phyloP scores from a whole-genome alignment of 2,888 invertebrate species.

The Lithophane semibrunnea region DNA sequence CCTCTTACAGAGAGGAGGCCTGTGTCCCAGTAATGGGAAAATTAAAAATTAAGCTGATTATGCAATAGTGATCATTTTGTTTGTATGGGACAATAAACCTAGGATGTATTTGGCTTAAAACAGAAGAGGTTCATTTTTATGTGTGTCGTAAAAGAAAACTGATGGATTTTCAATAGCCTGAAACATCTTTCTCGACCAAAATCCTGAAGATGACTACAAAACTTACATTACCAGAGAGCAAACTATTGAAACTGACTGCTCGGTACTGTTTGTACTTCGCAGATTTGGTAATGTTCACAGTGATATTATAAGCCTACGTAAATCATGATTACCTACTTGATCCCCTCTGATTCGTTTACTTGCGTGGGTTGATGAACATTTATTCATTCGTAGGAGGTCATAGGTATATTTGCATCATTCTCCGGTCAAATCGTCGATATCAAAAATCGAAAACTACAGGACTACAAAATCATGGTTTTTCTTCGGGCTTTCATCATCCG shows the following conservation, averaged over 20 bases:
- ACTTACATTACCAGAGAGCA: neutral
- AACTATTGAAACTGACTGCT: conserved; percentile 15
- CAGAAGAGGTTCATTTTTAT: neutral
- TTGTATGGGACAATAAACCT: neutral
- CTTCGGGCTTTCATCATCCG: neutral
- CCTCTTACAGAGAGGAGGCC: too few species aligned
- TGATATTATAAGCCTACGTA: conserved; percentile 18
- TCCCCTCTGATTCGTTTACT: conserved; percentile 22
- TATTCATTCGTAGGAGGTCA: conserved; percentile 6
- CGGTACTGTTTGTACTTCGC: neutral
- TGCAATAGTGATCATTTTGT: neutral
- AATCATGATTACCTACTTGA: conserved; percentile 38
- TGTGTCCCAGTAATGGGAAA: neutral
- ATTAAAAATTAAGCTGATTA: neutral
- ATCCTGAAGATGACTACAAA: neutral
- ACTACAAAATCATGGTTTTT: neutral
- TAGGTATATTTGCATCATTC: conserved; percentile 14
- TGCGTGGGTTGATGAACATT: conserved; percentile 34
- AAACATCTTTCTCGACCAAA: neutral
- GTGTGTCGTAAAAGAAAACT: neutral
- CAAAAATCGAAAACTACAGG: neutral
- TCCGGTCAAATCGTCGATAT: neutral
- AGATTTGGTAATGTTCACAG: conserved; percentile 22
- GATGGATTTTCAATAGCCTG: neutral
- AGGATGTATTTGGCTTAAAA: too few species aligned